Evolutionary conservation across 1,140 invertebrate species (phyloP), one percentile per base, ranked within the genome.

Genomic region (Hetaerina americana): DNA sequence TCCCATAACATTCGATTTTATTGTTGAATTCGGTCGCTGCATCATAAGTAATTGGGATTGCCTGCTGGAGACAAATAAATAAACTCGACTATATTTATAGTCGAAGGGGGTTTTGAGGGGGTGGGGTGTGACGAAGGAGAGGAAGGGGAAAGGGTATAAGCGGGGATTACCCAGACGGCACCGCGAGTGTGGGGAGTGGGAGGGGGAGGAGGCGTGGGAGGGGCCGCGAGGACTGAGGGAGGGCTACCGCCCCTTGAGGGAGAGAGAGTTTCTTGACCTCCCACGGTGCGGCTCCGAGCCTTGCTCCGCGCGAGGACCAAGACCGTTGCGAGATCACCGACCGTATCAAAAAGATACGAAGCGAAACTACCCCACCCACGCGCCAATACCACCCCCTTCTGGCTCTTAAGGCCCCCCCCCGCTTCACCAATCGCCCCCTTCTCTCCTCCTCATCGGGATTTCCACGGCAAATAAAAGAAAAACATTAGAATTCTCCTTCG

Each of bases 211-310:
- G 72, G 70, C 66, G 49, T 66, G 57, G 18, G 25, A n/a, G n/a
- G n/a, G n/a, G n/a, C n/a, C n/a, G n/a, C n/a, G n/a, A n/a, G n/a
- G n/a, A n/a, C n/a, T n/a, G 57, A 75, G 73, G 69, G 76, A 68
- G 24, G 70, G 25, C 25, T 26, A 29, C 67, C 27, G 70, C 69
- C 66, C 29, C 69, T 40, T 68, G 68, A 69, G 57, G 72, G 72
- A 40, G 77, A 78, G 81, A 81, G 80, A 80, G 81, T 79, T 57
- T 22, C 40, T 76, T 75, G 72, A 75, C 75, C 75, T 74, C 76
- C 73, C 73, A 72, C 76, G 76, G 77, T 73, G 76, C 77, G 76
- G 79, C 77, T 78, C 75, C 78, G 80, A 81, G 81, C 80, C 80
- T 81, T 80, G 80, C 79, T 80, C 78, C 31, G 31, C 69, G 15